Conservation (phyloP, 2,797 vertebrate genomes). For the Enteromius afrohamiltoni region DNA sequence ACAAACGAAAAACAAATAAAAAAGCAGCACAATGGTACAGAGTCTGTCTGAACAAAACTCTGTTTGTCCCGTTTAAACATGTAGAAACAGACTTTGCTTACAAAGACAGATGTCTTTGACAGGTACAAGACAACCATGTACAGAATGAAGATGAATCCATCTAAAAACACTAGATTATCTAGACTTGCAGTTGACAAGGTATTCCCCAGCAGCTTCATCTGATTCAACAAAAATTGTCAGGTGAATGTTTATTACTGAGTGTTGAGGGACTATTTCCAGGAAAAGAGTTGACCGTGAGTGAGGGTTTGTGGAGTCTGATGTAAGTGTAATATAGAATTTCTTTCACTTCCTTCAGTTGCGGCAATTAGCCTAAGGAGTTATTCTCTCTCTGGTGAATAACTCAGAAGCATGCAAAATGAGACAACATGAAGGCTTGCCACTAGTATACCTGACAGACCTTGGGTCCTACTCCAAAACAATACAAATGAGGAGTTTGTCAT, state of each 20-base stretch:
- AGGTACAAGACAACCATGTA: background rate
- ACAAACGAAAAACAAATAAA: background rate
- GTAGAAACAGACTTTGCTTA: too few relatives aligned
- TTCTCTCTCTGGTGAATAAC: background rate
- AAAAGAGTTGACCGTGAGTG: background rate
- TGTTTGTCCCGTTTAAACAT: background rate
- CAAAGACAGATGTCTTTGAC: too few relatives aligned
- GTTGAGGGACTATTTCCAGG: background rate
- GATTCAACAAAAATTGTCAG: background rate
- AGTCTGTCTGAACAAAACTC: background rate
- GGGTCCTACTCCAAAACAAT: background rate
- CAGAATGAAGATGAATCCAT: background rate
- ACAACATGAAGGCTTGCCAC: background rate
- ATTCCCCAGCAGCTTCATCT: background rate
- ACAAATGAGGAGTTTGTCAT: slow-evolving; percentile 33
- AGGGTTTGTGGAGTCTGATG: background rate
- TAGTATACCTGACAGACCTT: background rate
- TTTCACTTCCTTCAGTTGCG: background rate
- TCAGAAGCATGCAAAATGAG: slow-evolving; percentile 19
- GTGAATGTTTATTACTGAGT: background rate
- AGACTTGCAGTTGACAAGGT: too few relatives aligned
- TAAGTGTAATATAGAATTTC: slow-evolving; percentile 6
- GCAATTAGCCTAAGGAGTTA: slow-evolving; percentile 1
- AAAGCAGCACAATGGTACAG: background rate
- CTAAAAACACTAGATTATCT: background rate